Base-by-base conservation (phyloP, 2,888 invertebrate species). In the Latrodectus elegans region DNA sequence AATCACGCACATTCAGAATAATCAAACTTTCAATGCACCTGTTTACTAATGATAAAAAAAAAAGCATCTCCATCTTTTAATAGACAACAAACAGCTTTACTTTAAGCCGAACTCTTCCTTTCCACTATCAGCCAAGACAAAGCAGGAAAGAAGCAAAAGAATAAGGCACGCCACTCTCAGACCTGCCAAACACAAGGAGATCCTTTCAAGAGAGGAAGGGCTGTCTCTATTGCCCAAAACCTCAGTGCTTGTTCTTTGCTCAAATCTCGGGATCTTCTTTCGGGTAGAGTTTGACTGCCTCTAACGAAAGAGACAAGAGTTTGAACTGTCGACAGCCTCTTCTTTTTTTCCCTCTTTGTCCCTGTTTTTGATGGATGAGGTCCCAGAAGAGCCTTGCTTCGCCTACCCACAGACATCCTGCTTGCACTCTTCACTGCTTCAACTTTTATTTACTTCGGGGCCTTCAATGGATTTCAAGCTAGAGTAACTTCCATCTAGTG, bases 361-460 rank as follows among this genome's bases (percentile, higher is more conserved):
- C 68, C n/a, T 60, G 55, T 60, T n/a, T 70, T 17, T 83, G 76
- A 83, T 83, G 71, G 83, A 83, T 83, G 83, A 51, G 70, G 9
- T 76, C 83, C 83, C 83, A 76, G 51, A 75, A 67, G 70, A 53
- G 26, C 77, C 14, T 67, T 60, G 60, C 60, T 15, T 60, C 60
- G 12, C 12, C 12, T n/a, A 60, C 60, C n/a, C 60, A 38, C 38
- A 38, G 38, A 38, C 38, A 15, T 60, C 6, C n/a, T 60, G 12
- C 60, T 60, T n/a, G 60, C 60, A 60, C 60, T 60, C 60, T 60
- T 60, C 60, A 15, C n/a, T n/a, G 14, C 14, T 8, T n/a, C 10
- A 12, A 60, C 14, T 60, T 60, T 60, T 60, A 60, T 60, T 60
- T 60, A 60, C 60, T 15, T 60, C 60, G 12, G 12, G 11, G 55